Conservation (phyloP, 2,797 vertebrate species). For the Oceanodroma leucorhoa region DNA sequence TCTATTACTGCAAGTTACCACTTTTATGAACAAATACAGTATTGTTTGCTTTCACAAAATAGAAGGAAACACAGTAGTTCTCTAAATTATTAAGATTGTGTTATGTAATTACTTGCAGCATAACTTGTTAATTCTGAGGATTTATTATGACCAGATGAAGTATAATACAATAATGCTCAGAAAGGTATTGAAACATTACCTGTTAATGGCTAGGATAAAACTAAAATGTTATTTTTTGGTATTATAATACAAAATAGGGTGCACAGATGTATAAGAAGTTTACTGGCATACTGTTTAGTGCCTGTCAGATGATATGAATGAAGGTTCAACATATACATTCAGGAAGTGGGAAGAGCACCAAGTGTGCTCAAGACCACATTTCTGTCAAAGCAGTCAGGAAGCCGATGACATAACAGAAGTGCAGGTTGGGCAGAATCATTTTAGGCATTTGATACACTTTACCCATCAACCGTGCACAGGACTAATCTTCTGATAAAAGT, state of each 20-base stretch:
- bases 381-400: not conserved
- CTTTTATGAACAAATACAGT: not conserved
- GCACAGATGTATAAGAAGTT: not conserved
- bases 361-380: not conserved
- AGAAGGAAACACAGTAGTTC: not conserved
- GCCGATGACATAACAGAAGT: not conserved
- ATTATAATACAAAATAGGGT: not conserved
- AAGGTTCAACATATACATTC: not conserved
- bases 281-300: not conserved
- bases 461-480: not conserved
- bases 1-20: not conserved
- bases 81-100: not conserved
- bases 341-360: not conserved
- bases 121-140: not conserved
- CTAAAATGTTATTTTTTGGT: not conserved
- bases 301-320: not conserved
- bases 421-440: not conserved
- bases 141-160: not conserved
- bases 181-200: not conserved
- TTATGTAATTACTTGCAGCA: not conserved
- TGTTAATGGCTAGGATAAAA: not conserved
- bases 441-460: not conserved
- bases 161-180: not conserved
- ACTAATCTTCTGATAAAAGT: not conserved
- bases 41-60: not conserved